These are phyloP conservation scores for Poeciliopsis occidentalis DNA, from an alignment of 2,113 vertebrate genomes.

Conservation along the genomic window DNA sequence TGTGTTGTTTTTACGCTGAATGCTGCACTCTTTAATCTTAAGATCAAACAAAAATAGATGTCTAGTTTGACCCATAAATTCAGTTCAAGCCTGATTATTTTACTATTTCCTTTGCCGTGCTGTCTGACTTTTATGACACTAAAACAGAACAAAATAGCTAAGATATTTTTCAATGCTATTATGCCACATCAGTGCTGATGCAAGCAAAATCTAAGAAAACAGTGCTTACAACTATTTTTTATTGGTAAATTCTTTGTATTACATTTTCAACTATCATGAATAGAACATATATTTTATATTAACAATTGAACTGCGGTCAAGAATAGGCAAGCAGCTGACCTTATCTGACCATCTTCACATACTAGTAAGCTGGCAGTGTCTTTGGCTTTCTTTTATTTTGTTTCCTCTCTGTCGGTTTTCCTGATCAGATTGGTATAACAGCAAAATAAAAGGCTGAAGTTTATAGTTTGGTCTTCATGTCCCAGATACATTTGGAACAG, in stretches of 20 bases:
- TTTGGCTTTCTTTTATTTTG: not conserved
- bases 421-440: not conserved
- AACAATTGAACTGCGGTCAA: not conserved
- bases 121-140: not conserved
- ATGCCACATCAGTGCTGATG: too few relatives aligned
- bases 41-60: too few relatives aligned
- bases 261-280: not conserved
- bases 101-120: not conserved
- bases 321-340: not conserved
- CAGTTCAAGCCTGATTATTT: not conserved
- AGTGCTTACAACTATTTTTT: not conserved
- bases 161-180: too few relatives aligned
- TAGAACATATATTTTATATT: not conserved
- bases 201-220: too few relatives aligned
- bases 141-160: not conserved
- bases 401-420: not conserved
- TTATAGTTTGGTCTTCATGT: too few relatives aligned
- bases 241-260: not conserved
- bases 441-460: too few relatives aligned
- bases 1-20: slow-evolving; percentile 10
- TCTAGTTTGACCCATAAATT: too few relatives aligned
- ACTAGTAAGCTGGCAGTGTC: not conserved
- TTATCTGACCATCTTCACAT: not conserved
- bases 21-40: not conserved
- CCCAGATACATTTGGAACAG: too few relatives aligned